phyloP scores from a whole-genome alignment of 2,888 invertebrate species.

The Electrophaes corylata region DNA sequence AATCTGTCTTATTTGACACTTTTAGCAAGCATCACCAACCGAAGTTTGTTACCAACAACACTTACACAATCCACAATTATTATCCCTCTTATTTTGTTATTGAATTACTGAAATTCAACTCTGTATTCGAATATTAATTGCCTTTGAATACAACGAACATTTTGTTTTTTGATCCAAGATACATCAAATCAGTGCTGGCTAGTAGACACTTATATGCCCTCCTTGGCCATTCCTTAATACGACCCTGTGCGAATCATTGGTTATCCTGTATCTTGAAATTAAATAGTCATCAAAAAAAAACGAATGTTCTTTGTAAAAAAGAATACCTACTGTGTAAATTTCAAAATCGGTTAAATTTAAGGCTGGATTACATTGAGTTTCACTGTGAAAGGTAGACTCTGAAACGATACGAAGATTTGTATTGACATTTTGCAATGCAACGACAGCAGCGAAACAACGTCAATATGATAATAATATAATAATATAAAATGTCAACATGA shows the following conservation, averaged over 20 bases:
- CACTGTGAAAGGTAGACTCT: no score
- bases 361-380: neutral
- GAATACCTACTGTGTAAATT: conserved; percentile 15
- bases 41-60: no score
- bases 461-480: no score
- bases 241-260: neutral
- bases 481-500: no score
- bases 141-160: neutral
- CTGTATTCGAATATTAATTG: neutral
- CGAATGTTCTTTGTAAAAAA: conserved; percentile 6
- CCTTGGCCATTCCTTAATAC: neutral
- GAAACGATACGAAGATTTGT: no score
- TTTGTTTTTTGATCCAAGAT: neutral
- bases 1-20: no score
- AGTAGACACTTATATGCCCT: no score
- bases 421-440: no score
- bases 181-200: no score
- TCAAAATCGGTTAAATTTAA: conserved; percentile 22
- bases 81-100: neutral
- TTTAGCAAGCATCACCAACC: no score
- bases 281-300: neutral
- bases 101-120: neutral
- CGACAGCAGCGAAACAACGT: no score
- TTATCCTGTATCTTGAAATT: neutral
- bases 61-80: no score